A percentile compares a stretch with the other conserved stretches of the same genome.
phyloP scores from a whole-genome alignment of 2,797 vertebrate genomes.

The Ciconia nigra region DNA sequence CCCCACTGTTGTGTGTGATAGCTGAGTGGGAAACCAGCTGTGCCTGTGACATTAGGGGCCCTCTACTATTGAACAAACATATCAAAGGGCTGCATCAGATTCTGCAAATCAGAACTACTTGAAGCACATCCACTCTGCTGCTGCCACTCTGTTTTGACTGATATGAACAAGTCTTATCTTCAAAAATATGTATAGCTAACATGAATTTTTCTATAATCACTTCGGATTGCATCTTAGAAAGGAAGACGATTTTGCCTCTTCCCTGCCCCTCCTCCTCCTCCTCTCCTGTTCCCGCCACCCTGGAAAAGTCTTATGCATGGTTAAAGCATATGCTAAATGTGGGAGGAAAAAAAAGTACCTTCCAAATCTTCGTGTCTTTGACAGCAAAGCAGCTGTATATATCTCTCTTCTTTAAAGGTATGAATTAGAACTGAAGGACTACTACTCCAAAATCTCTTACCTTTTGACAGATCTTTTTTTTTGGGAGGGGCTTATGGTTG shows the following conservation, averaged over 20 bases:
- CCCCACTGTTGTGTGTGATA: background rate
- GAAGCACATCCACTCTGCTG: constrained; percentile 15
- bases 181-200: constrained; percentile 28
- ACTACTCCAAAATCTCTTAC: background rate
- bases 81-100: background rate
- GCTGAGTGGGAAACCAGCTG: background rate
- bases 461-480: background rate
- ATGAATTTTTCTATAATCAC: constrained; percentile 34
- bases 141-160: constrained; percentile 43
- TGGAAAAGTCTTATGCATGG: background rate
- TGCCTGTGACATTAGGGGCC: background rate
- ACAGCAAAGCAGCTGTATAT: constrained; percentile 16
- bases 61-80: background rate
- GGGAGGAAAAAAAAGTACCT: background rate
- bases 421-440: background rate
- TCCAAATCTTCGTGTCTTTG: constrained; percentile 11
- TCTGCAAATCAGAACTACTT: constrained; percentile 9
- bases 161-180: constrained; percentile 42
- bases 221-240: background rate
- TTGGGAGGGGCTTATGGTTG: background rate
- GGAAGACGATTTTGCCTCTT: background rate
- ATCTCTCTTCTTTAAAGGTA: background rate
- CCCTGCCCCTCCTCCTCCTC: background rate
- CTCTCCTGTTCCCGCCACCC: background rate
- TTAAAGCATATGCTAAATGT: background rate